Evolutionary conservation across 2,797 vertebrate species (phyloP).

Genomic region (Darevskia nairensis): DNA sequence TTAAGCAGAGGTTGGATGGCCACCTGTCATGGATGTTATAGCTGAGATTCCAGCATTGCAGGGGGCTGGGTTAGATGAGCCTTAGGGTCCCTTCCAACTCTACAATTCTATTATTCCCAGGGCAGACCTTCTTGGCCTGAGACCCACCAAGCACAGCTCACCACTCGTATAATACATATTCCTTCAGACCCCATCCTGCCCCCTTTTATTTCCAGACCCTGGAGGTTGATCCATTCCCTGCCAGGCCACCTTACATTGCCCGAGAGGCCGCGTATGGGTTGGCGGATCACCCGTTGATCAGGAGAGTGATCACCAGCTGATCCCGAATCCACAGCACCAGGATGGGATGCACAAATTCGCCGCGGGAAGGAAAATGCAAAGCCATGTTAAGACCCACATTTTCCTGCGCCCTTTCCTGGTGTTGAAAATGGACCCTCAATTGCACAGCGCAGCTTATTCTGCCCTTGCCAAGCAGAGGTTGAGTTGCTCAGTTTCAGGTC

Average conservation of each 20-base stretch:
- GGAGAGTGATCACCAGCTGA: neutral
- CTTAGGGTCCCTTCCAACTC: no score
- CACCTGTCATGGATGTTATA: no score
- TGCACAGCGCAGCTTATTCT: neutral
- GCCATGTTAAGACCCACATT: neutral
- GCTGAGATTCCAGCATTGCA: no score
- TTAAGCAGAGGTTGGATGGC: no score
- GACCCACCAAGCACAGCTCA: no score
- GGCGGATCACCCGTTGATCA: neutral
- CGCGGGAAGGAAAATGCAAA: neutral
- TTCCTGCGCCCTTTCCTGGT: neutral
- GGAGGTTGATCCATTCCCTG: neutral
- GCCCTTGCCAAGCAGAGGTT: constrained; percentile 18
- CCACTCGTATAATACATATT: no score
- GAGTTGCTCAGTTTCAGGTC: neutral
- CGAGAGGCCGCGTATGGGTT: neutral
- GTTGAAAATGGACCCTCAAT: neutral
- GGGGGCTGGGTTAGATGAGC: no score
- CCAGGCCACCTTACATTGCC: neutral
- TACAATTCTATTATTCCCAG: no score
- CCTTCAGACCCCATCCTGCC: neutral
- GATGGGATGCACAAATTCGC: neutral
- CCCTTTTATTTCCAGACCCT: neutral
- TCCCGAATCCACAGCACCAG: neutral
- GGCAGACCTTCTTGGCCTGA: no score